Evolutionary conservation across 2,888 invertebrate species (phyloP).

Genomic region (Lamellibrachia satsuma): DNA sequence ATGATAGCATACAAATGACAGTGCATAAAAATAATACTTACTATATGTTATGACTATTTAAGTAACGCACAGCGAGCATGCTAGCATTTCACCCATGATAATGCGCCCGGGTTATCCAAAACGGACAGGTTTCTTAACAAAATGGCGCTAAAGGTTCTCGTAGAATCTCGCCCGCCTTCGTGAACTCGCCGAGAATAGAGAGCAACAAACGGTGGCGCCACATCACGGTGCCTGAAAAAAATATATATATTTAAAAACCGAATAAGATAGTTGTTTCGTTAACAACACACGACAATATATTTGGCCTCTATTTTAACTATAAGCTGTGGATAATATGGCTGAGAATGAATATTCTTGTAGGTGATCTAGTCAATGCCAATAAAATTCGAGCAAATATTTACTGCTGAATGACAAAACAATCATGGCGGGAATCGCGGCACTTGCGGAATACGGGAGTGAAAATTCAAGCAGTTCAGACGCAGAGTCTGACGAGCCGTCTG

Average conservation of each 20-base stretch:
- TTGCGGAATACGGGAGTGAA: constrained; percentile 75
- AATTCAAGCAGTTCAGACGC: constrained; percentile 76
- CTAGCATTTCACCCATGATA: constrained; percentile 9
- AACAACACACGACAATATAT: neutral
- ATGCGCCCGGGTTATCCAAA: neutral
- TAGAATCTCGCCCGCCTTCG: neutral
- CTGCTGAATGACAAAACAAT: constrained; percentile 8
- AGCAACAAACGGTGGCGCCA: too few species aligned
- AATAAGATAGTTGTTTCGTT: neutral
- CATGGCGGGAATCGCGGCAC: constrained; percentile 63
- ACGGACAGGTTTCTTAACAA: neutral
- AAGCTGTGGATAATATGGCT: neutral
- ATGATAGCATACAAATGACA: neutral
- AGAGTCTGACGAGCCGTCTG: constrained; percentile 57
- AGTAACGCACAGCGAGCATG: constrained; percentile 12
- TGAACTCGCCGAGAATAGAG: neutral
- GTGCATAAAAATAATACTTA: constrained; percentile 7
- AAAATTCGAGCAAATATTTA: neutral
- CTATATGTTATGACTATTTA: neutral
- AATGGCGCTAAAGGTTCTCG: constrained; percentile 2
- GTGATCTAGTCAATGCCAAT: neutral
- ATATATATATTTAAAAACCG: neutral
- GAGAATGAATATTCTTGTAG: neutral
- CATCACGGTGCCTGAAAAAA: too few species aligned
- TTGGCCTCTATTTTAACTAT: neutral